Conservation (phyloP, 2,888 invertebrate species). For the Geophilus truncorum region DNA sequence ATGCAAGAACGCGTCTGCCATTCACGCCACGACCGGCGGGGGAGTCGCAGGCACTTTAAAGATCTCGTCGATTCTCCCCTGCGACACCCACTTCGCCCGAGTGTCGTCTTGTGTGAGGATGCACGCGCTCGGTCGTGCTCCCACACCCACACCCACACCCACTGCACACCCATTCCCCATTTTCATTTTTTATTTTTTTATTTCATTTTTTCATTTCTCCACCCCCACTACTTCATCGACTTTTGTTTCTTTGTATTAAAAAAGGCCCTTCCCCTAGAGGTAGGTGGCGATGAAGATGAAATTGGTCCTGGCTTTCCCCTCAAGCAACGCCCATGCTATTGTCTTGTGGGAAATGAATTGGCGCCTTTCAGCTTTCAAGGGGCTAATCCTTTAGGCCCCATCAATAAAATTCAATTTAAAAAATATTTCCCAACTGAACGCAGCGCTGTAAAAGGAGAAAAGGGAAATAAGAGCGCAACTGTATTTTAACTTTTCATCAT, state of each 20-base stretch:
- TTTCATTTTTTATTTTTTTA: background rate
- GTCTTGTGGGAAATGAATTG: constrained; percentile 19
- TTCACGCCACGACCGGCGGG: constrained; percentile 5
- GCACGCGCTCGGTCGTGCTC: background rate
- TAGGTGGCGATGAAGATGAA: constrained; percentile 22
- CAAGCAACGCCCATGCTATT: background rate
- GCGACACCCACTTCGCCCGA: constrained; percentile 12
- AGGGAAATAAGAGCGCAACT: background rate
- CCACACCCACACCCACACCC: background rate
- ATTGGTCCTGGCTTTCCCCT: constrained; percentile 25
- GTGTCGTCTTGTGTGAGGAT: background rate
- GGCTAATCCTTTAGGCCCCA: constrained; percentile 27
- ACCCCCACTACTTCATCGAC: background rate
- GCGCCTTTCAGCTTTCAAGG: constrained; percentile 17
- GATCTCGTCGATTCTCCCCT: constrained; percentile 1
- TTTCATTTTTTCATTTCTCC: background rate
- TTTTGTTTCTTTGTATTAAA: constrained; percentile 27
- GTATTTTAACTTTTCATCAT: background rate
- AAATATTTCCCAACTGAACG: constrained; percentile 2
- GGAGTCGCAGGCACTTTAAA: constrained; percentile 22
- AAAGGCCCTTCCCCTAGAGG: background rate
- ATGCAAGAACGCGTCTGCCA: constrained; percentile 25
- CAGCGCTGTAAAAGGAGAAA: background rate
- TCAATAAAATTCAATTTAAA: constrained; percentile 15
- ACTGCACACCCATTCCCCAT: background rate